Evolutionary conservation across 2,113 vertebrate species (phyloP).

Genomic region (Cinclus cinclus): DNA sequence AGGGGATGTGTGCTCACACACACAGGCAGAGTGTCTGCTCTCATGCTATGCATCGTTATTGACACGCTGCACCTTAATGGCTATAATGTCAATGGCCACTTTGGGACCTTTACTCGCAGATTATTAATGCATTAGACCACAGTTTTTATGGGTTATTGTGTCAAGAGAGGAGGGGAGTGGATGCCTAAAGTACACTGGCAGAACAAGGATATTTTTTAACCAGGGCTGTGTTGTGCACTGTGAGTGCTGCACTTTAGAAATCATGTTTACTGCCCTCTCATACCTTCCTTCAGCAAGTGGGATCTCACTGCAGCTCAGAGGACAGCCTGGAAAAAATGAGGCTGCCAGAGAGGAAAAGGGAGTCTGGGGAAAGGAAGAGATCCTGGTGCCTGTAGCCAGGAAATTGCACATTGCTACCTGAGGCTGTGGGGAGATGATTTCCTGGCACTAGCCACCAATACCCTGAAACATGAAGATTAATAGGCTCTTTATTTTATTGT

Average conservation of each 20-base stretch:
- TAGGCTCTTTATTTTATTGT: slow-evolving; percentile 41
- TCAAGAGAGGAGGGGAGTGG: slow-evolving; percentile 28
- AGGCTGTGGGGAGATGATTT: neutral
- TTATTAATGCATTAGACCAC: slow-evolving; percentile 63
- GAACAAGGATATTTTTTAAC: slow-evolving; percentile 11
- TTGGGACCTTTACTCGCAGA: slow-evolving; percentile 39
- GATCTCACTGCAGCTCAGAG: neutral
- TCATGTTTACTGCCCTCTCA: neutral
- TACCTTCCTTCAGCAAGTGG: neutral
- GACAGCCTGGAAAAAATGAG: neutral
- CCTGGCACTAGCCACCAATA: neutral
- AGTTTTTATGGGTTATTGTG: slow-evolving; percentile 52
- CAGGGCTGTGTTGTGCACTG: neutral
- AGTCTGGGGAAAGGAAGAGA: neutral
- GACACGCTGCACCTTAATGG: slow-evolving; percentile 57
- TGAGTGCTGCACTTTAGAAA: neutral
- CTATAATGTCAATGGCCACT: slow-evolving; percentile 67
- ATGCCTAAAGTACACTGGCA: neutral
- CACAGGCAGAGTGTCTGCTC: slow-evolving; percentile 12
- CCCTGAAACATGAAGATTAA: slow-evolving; percentile 51
- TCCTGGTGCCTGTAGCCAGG: neutral
- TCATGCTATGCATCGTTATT: slow-evolving; percentile 32
- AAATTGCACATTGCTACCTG: neutral
- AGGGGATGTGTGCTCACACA: neutral
- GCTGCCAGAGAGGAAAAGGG: neutral